Evolutionary conservation across 1,140 invertebrate species (phyloP).

Genomic region (Zophobas atratus): DNA sequence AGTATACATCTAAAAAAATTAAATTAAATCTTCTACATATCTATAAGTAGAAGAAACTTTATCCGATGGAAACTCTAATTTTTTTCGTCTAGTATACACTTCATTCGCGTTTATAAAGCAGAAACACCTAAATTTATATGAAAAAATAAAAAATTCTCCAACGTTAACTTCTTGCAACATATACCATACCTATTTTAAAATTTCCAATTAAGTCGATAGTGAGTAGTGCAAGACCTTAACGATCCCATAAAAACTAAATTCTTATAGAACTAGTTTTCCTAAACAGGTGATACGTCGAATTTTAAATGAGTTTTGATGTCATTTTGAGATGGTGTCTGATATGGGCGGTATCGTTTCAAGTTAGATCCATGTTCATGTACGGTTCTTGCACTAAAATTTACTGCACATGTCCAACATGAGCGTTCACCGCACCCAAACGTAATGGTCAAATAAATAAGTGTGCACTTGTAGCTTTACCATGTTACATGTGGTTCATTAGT

Average conservation of each 20-base stretch:
- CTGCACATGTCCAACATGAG: slow-evolving; percentile 32
- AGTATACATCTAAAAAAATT: background rate
- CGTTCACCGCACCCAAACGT: slow-evolving; percentile 43
- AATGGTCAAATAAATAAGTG: slow-evolving; percentile 49
- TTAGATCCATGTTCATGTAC: background rate
- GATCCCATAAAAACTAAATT: slow-evolving; percentile 23
- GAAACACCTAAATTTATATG: background rate
- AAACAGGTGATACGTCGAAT: slow-evolving; percentile 2
- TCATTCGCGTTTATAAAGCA: background rate
- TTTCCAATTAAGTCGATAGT: slow-evolving; percentile 21
- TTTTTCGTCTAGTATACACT: background rate
- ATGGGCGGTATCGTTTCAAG: background rate
- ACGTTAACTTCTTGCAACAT: slow-evolving; percentile 14
- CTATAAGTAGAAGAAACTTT: background rate
- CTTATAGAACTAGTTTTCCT: slow-evolving; percentile 20
- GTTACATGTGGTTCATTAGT: slow-evolving; percentile 49
- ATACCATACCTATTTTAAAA: background rate
- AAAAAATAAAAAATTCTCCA: slow-evolving; percentile 1
- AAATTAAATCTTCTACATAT: too few relatives aligned
- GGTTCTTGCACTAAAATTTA: slow-evolving; percentile 7
- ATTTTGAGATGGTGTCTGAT: background rate
- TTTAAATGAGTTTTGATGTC: slow-evolving; percentile 14
- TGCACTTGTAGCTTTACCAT: slow-evolving; percentile 39
- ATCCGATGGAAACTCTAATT: background rate
- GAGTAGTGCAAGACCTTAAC: slow-evolving; percentile 2